Evolutionary conservation across 2,113 vertebrate species (phyloP).

Genomic region (Microtus montanus): DNA sequence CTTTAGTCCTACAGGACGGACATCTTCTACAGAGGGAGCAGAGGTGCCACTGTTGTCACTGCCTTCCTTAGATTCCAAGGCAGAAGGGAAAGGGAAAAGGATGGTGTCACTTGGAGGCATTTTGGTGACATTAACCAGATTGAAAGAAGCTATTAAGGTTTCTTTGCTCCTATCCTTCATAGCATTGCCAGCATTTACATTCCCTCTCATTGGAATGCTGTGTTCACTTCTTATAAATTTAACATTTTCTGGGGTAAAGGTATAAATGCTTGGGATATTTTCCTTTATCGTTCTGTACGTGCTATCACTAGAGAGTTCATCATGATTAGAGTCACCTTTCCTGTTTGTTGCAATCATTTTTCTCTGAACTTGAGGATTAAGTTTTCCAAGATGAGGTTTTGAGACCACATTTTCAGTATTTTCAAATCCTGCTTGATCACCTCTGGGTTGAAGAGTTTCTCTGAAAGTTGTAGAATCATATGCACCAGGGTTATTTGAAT

Average conservation of each 20-base stretch:
- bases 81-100: background rate
- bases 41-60: too few species aligned
- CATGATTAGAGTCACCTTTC: background rate
- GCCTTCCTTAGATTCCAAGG: background rate
- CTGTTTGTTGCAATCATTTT: background rate
- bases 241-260: background rate
- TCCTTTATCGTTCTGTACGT: too few species aligned
- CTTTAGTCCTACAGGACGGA: too few species aligned
- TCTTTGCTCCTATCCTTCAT: background rate
- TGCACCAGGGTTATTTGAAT: background rate
- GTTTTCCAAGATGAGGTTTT: slow-evolving; percentile 1
- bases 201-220: background rate
- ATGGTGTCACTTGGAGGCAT: background rate
- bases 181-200: background rate
- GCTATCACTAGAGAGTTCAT: background rate
- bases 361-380: slow-evolving; percentile 22
- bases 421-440: background rate
- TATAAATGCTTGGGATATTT: background rate
- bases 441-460: background rate
- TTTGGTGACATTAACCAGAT: background rate
- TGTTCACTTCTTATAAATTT: background rate
- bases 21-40: too few species aligned
- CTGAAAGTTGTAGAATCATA: background rate
- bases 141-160: background rate
- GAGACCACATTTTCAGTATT: background rate